Percentiles rank a stretch among this genome's conserved stretches.
These are phyloP conservation scores for Athalia cordata DNA, from an alignment of 2,888 invertebrate genomes.

Conservation along the genomic window DNA sequence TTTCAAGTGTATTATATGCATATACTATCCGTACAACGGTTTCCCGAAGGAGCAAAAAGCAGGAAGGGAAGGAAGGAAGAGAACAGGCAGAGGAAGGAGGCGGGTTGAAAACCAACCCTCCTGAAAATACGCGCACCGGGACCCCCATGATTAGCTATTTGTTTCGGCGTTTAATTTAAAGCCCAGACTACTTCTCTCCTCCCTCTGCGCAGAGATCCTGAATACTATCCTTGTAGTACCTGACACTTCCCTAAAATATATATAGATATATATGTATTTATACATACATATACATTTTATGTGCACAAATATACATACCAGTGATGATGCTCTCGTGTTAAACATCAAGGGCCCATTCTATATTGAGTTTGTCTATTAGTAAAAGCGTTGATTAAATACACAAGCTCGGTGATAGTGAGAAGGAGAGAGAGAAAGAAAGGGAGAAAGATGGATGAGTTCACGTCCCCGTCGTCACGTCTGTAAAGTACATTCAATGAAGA, in stretches of 20 bases:
- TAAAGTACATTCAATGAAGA: slow-evolving; percentile 63
- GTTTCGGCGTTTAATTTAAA: slow-evolving; percentile 70
- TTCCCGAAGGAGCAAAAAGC: no score
- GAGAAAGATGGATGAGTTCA: slow-evolving; percentile 46
- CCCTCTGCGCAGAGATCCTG: neutral
- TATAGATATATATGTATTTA: no score
- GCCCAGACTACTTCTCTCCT: slow-evolving; percentile 53
- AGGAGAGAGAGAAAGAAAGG: slow-evolving; percentile 46
- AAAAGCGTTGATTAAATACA: slow-evolving; percentile 70
- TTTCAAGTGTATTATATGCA: no score
- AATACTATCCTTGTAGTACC: slow-evolving; percentile 30
- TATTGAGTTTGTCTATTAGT: slow-evolving; percentile 71
- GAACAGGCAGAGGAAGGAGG: no score
- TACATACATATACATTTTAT: no score
- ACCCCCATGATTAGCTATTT: slow-evolving; percentile 70
- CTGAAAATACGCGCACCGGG: slow-evolving; percentile 54
- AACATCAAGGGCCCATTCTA: slow-evolving; percentile 66
- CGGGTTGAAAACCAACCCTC: slow-evolving; percentile 28
- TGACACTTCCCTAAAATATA: slow-evolving; percentile 15
- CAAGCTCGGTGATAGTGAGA: no score
- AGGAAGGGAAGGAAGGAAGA: no score
- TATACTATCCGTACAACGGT: no score
- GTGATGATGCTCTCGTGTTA: slow-evolving; percentile 45
- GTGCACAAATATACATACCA: neutral
- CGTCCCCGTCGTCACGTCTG: slow-evolving; percentile 36